These are phyloP conservation scores for Stenodema calcarata DNA, from an alignment of 2,888 invertebrate genomes.

Conservation along the genomic window DNA sequence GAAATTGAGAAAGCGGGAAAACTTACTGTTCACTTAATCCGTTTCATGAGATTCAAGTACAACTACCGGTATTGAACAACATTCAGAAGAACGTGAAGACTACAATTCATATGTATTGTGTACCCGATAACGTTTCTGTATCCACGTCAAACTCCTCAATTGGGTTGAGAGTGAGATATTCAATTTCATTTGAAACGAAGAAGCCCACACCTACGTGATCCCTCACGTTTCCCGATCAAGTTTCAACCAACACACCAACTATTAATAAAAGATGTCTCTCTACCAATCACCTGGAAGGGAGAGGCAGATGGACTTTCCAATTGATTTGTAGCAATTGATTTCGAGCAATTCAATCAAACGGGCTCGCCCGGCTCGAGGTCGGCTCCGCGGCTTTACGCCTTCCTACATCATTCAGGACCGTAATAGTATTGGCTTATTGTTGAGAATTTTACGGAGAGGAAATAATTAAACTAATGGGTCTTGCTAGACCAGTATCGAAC, in stretches of 20 bases:
- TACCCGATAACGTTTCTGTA: neutral
- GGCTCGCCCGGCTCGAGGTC: neutral
- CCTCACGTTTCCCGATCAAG: neutral
- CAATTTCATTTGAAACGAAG: neutral
- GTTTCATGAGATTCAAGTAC: too few relatives aligned
- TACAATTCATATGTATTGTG: too few relatives aligned
- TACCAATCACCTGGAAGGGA: neutral
- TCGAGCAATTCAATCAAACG: neutral
- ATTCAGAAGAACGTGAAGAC: too few relatives aligned
- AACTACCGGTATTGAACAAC: too few relatives aligned
- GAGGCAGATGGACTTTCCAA: neutral
- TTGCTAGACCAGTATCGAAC: too few relatives aligned
- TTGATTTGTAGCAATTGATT: neutral
- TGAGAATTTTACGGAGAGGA: too few relatives aligned
- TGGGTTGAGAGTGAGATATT: neutral
- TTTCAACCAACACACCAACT: neutral
- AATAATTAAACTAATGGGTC: too few relatives aligned
- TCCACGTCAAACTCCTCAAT: neutral
- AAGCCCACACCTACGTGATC: neutral
- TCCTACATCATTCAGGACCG: neutral
- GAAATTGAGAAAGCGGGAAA: too few relatives aligned
- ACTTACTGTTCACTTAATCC: too few relatives aligned
- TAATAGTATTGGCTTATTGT: too few relatives aligned
- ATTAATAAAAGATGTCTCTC: neutral
- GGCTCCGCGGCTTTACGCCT: neutral